Conservation (phyloP, 2,888 invertebrate species). For the Carabus problematicus region DNA sequence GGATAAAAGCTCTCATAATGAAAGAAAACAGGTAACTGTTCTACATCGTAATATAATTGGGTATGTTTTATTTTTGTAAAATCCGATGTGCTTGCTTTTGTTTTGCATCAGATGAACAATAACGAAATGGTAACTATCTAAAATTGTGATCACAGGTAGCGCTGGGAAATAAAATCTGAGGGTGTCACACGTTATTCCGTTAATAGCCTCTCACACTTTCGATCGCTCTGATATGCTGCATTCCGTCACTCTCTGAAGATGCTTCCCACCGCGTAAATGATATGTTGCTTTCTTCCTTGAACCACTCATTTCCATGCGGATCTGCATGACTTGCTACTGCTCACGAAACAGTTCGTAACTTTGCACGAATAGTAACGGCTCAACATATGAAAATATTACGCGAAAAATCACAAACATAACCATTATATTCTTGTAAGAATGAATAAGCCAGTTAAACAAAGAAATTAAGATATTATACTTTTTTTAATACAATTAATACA, state of each 20-base stretch:
- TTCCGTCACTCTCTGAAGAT: conserved; percentile 23
- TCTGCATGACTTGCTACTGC: too few species aligned
- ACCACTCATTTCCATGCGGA: conserved; percentile 1
- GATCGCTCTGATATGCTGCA: conserved; percentile 17
- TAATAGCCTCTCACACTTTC: conserved; percentile 8
- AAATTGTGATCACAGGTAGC: conserved; percentile 42
- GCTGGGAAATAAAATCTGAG: conserved; percentile 41
- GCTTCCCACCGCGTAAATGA: conserved; percentile 32
- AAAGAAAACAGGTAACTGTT: too few species aligned
- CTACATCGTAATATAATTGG: too few species aligned
- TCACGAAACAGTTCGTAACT: too few species aligned
- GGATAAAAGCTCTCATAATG: too few species aligned
- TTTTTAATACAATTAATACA: too few species aligned
- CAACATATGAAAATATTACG: neutral
- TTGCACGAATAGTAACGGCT: too few species aligned
- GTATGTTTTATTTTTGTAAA: conserved; percentile 12
- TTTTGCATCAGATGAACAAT: neutral
- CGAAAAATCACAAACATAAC: too few species aligned
- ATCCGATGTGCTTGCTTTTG: conserved; percentile 37
- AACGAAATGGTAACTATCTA: conserved; percentile 39
- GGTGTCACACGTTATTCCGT: conserved; percentile 25
- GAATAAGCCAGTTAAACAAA: too few species aligned
- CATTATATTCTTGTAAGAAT: too few species aligned
- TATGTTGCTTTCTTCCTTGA: conserved; percentile 32
- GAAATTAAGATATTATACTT: too few species aligned